Evolutionary conservation across 2,113 vertebrate genomes (phyloP).

Genomic region (Ciconia stormi): DNA sequence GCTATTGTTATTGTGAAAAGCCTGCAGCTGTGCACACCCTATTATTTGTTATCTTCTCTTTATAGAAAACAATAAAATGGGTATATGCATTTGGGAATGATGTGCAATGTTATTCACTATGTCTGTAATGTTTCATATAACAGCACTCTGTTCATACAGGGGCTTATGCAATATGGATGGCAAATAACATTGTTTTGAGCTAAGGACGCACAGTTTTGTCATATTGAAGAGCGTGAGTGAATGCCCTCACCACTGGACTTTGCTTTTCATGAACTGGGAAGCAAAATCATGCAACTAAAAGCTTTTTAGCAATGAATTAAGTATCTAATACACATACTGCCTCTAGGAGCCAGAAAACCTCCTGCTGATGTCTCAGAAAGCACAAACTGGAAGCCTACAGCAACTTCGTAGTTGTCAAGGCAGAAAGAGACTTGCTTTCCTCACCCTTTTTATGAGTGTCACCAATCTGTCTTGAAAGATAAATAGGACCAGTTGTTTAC

Average conservation of each 20-base stretch:
- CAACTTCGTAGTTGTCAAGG: background rate
- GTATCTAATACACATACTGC: background rate
- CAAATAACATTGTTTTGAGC: background rate
- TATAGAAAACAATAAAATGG: background rate
- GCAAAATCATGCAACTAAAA: background rate
- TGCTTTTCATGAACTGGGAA: background rate
- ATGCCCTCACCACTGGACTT: background rate
- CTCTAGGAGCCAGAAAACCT: background rate
- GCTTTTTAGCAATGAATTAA: background rate
- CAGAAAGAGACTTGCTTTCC: background rate
- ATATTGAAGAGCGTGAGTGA: background rate
- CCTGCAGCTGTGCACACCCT: background rate
- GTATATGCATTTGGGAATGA: background rate
- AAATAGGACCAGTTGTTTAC: background rate
- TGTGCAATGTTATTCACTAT: background rate
- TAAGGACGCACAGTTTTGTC: background rate
- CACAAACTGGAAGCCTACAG: background rate
- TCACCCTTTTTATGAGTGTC: background rate
- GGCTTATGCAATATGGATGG: background rate
- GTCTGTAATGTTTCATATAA: background rate
- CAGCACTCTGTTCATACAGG: fast-evolving
- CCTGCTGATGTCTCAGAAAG: background rate
- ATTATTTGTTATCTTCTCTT: background rate
- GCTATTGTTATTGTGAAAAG: background rate
- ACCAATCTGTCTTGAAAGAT: background rate